Evolutionary conservation across 1,140 invertebrate species (phyloP).

Genomic region (Drosophila pseudoananassae): DNA sequence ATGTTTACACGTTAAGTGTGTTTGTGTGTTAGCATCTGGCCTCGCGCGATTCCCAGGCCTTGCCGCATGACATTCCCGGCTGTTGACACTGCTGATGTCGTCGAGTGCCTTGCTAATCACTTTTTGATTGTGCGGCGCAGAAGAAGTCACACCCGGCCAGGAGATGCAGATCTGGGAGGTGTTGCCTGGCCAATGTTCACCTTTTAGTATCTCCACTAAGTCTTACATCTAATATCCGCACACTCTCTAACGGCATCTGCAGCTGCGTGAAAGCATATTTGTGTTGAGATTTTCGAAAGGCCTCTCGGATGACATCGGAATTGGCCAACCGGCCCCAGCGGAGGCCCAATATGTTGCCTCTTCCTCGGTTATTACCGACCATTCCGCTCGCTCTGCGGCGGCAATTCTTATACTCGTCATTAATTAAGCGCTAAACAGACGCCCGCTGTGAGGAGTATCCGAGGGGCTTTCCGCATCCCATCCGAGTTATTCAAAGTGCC

Average conservation of each 20-base stretch:
- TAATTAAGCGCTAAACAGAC: constrained; percentile 80
- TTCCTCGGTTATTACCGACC: neutral
- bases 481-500: constrained; percentile 54
- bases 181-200: neutral
- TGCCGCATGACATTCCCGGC: constrained; percentile 45
- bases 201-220: neutral
- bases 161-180: constrained; percentile 15
- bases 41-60: constrained; percentile 61
- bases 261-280: constrained; percentile 79
- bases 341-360: constrained; percentile 9
- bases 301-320: constrained; percentile 48
- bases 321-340: constrained; percentile 38
- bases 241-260: neutral
- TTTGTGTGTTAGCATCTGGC: constrained; percentile 71
- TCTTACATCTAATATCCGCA: constrained; percentile 53
- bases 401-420: constrained; percentile 81
- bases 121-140: constrained; percentile 48
- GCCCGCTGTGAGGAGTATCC: constrained; percentile 64
- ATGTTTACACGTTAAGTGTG: constrained; percentile 81
- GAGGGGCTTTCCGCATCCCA: constrained; percentile 62
- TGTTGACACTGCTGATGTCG: constrained; percentile 37
- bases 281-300: constrained; percentile 68
- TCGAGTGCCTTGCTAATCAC: constrained; percentile 56
- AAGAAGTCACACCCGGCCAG: constrained; percentile 34
- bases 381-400: constrained; percentile 35